Evolutionary conservation across 2,113 vertebrate genomes (phyloP).

Genomic region (Oenanthe oenanthe): DNA sequence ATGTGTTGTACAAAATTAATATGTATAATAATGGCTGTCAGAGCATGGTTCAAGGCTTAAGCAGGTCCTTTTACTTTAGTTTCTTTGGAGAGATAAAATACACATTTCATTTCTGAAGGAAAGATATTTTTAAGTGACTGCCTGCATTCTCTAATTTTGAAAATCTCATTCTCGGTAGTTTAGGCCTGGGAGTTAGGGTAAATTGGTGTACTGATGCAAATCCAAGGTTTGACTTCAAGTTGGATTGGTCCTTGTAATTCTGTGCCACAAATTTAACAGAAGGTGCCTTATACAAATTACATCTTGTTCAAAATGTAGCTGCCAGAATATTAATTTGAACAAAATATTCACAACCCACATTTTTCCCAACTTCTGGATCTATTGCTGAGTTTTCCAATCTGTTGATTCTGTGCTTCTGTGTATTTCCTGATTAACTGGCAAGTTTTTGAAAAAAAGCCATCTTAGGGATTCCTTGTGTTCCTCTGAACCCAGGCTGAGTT

Average conservation of each 20-base stretch:
- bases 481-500: background rate
- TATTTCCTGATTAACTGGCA: slow-evolving; percentile 26
- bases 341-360: slow-evolving; percentile 53
- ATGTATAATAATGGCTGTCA: background rate
- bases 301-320: slow-evolving; percentile 72
- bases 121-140: background rate
- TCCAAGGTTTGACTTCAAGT: slow-evolving; percentile 54
- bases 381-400: slow-evolving; percentile 61
- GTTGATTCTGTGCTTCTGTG: slow-evolving; percentile 36
- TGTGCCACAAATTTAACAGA: slow-evolving; percentile 72
- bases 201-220: slow-evolving; percentile 51
- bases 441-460: background rate
- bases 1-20: background rate
- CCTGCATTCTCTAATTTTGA: slow-evolving; percentile 19
- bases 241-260: slow-evolving; percentile 60
- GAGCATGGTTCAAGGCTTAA: background rate
- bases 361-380: slow-evolving; percentile 48
- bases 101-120: background rate
- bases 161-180: background rate
- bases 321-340: slow-evolving; percentile 79
- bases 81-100: background rate
- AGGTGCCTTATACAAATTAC: slow-evolving; percentile 73
- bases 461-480: background rate
- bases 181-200: slow-evolving; percentile 20
- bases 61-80: background rate